Percentiles rank a stretch among this genome's conserved stretches.
Evolutionary conservation across 2,888 invertebrate genomes (phyloP).

Genomic region (Cistogaster globosa): DNA sequence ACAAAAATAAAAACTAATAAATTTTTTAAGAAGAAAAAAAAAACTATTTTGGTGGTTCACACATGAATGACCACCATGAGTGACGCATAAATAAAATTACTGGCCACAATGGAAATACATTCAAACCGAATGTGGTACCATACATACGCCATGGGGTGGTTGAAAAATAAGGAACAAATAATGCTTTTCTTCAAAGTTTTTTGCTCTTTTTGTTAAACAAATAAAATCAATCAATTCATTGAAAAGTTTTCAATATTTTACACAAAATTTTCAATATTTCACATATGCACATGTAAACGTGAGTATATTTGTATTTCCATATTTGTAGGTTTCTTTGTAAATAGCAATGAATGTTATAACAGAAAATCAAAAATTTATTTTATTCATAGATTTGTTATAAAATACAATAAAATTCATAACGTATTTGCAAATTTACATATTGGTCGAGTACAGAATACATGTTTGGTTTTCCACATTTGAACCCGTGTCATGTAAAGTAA

Average conservation of each 20-base stretch:
- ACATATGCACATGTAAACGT: too few species aligned
- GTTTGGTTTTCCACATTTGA: slow-evolving; percentile 16
- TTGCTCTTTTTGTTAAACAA: slow-evolving; percentile 49
- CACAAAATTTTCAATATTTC: not conserved
- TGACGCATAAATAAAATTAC: slow-evolving; percentile 24
- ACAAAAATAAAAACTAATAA: slow-evolving; percentile 26
- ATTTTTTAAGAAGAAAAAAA: slow-evolving; percentile 45
- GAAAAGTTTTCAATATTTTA: slow-evolving; percentile 73
- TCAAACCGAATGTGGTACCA: slow-evolving; percentile 26
- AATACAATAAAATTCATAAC: slow-evolving; percentile 63
- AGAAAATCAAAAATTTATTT: slow-evolving; percentile 39
- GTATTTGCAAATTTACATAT: slow-evolving; percentile 64
- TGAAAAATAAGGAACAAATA: slow-evolving; percentile 47
- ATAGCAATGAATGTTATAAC: not conserved
- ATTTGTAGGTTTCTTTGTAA: not conserved
- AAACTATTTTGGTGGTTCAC: slow-evolving; percentile 68
- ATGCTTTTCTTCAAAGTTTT: not conserved
- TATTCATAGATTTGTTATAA: slow-evolving; percentile 63
- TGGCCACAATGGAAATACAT: slow-evolving; percentile 59
- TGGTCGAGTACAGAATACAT: slow-evolving; percentile 31
- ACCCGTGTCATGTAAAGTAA: slow-evolving; percentile 36
- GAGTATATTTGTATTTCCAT: too few species aligned
- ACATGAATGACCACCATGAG: slow-evolving; percentile 63
- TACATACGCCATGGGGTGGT: slow-evolving; percentile 8
- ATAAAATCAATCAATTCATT: slow-evolving; percentile 82